Percentiles rank a stretch among this genome's conserved stretches.
These are phyloP conservation scores for Nothoprocta pentlandii DNA, from an alignment of 2,113 vertebrate species.

Conservation along the genomic window DNA sequence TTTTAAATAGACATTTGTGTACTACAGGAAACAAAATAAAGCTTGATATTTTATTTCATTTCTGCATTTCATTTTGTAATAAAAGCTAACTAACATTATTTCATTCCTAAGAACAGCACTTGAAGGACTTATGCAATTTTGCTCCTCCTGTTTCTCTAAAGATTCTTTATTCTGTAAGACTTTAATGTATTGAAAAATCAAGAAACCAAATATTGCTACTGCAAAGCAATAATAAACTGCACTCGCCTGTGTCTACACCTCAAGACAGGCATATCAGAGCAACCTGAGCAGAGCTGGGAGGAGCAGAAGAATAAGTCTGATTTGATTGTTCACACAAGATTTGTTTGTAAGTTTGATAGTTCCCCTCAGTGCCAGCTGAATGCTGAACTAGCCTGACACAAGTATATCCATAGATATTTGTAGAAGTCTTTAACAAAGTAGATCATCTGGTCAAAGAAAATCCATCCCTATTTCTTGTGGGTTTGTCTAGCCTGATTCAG, in stretches of 20 bases:
- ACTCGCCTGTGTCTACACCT: neutral
- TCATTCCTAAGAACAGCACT: neutral
- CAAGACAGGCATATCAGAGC: neutral
- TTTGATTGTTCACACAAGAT: constrained; percentile 25
- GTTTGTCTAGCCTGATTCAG: neutral
- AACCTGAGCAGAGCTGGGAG: neutral
- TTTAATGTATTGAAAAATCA: constrained; percentile 3
- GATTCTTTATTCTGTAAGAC: neutral
- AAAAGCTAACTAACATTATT: neutral
- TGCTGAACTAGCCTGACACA: constrained; percentile 25
- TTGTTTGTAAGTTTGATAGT: constrained; percentile 8
- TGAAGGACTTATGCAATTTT: neutral
- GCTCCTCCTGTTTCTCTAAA: neutral
- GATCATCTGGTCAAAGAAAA: constrained; percentile 8
- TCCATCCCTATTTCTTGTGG: neutral
- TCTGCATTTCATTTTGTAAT: neutral
- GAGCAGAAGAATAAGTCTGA: constrained; percentile 5
- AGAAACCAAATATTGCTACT: neutral
- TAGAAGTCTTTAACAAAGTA: neutral
- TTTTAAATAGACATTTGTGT: neutral
- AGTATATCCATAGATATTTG: neutral
- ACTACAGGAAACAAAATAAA: neutral
- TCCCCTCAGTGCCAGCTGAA: constrained; percentile 13
- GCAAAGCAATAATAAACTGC: neutral
- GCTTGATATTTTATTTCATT: neutral